phyloP scores from a whole-genome alignment of 2,888 invertebrate genomes.

The Isoperla grammatica region DNA sequence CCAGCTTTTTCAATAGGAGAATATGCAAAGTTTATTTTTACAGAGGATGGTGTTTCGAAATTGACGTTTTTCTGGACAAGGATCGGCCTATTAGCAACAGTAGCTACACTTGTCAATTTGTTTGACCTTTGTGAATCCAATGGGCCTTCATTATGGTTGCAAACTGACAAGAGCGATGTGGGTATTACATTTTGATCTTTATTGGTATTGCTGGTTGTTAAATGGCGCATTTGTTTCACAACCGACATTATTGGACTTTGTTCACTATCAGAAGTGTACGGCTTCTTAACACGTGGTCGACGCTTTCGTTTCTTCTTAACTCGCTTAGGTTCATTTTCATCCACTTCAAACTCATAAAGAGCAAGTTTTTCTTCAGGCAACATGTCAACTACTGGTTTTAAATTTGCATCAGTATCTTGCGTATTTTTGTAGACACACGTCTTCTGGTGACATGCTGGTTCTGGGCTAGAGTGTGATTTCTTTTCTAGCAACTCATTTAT shows the following conservation, averaged over 20 bases:
- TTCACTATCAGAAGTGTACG: not conserved
- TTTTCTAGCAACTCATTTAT: not conserved
- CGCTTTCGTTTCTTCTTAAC: not conserved
- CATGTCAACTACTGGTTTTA: not conserved
- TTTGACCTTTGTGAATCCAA: too few species aligned
- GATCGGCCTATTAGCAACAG: too few species aligned
- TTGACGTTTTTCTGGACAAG: too few species aligned
- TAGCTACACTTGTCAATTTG: too few species aligned
- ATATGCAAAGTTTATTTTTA: too few species aligned
- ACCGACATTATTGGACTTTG: not conserved
- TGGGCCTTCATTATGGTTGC: too few species aligned
- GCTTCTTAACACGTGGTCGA: not conserved
- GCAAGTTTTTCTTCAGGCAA: conserved; percentile 12
- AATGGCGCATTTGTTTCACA: not conserved
- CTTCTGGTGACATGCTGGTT: not conserved
- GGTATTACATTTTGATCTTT: too few species aligned
- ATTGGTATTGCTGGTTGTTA: not conserved
- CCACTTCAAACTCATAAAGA: conserved; percentile 11
- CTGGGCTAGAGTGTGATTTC: too few species aligned
- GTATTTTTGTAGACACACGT: not conserved
- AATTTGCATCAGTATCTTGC: too few species aligned
- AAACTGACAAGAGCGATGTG: too few species aligned
- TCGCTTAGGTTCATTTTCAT: conserved; percentile 2
- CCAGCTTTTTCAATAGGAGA: too few species aligned
- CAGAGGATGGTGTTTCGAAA: too few species aligned